phyloP scores from a whole-genome alignment of 1,140 invertebrate genomes.

The Drosophila virilis region DNA sequence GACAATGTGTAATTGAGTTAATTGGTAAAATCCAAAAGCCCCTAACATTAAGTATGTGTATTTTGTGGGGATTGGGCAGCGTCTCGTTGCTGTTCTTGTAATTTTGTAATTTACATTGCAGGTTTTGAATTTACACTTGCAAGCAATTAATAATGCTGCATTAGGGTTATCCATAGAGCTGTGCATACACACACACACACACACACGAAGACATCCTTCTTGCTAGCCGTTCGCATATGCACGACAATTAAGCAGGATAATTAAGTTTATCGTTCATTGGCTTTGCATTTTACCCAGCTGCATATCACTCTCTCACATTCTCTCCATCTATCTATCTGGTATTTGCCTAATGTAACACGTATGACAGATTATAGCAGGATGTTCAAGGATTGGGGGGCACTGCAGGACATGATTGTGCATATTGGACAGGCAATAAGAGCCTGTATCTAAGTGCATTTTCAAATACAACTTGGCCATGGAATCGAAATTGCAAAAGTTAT shows the following conservation, averaged over 20 bases:
- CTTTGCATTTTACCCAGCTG: conserved; percentile 48
- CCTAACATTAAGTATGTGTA: background rate
- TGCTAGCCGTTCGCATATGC: conserved; percentile 17
- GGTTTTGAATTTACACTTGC: conserved; percentile 81
- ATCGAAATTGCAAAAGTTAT: conserved; percentile 27
- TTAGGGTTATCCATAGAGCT: conserved; percentile 76
- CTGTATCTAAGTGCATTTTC: conserved; percentile 48
- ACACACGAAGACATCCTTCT: conserved; percentile 11
- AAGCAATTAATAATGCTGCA: conserved; percentile 83
- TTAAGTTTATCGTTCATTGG: conserved; percentile 83
- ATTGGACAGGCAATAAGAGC: conserved; percentile 36
- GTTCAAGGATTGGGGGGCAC: background rate
- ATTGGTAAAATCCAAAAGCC: conserved; percentile 30
- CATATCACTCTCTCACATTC: background rate
- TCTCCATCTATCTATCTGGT: background rate
- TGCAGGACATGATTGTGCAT: conserved; percentile 47
- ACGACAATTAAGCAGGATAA: conserved; percentile 79
- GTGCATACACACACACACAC: conserved; percentile 35
- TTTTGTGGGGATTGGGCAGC: background rate
- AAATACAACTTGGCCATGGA: conserved; percentile 16
- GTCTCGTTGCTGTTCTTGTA: conserved; percentile 53
- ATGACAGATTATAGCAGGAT: conserved; percentile 51
- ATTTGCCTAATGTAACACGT: conserved; percentile 28
- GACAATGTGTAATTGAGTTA: conserved; percentile 52
- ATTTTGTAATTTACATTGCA: conserved; percentile 80